Evolutionary conservation across 2,888 invertebrate genomes (phyloP).

Genomic region (Hedychridium roseum): DNA sequence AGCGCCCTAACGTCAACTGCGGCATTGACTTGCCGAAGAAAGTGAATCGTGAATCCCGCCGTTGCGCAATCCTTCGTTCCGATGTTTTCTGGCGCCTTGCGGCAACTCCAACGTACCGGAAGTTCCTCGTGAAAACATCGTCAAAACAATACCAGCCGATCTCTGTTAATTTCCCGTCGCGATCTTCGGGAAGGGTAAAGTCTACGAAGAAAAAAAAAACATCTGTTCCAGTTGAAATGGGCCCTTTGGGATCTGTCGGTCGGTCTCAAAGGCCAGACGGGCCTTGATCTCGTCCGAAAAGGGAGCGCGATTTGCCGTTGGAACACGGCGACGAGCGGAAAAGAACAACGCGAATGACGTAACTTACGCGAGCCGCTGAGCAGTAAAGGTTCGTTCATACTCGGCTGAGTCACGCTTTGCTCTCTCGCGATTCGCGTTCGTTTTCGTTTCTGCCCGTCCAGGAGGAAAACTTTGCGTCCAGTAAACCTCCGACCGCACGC

Average conservation of each 20-base stretch:
- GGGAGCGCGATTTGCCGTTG: too few species aligned
- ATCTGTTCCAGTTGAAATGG: too few species aligned
- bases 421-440: constrained; percentile 27
- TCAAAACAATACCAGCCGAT: background rate
- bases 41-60: constrained; percentile 43
- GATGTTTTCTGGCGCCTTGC: constrained; percentile 26
- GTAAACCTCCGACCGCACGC: too few species aligned
- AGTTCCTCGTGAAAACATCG: constrained; percentile 9
- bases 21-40: constrained; percentile 38
- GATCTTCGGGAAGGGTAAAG: background rate
- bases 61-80: constrained; percentile 32
- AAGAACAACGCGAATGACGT: constrained; percentile 25
- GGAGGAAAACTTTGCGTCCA: too few species aligned
- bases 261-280: constrained; percentile 2
- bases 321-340: constrained; percentile 8
- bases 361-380: constrained; percentile 16
- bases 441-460: too few species aligned
- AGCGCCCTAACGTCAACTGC: constrained; percentile 13
- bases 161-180: too few species aligned
- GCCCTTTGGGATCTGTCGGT: too few species aligned
- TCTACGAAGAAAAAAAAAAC: background rate
- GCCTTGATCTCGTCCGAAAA: constrained; percentile 12
- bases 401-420: constrained; percentile 27
- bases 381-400: constrained; percentile 21
- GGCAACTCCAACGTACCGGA: constrained; percentile 22